Evolutionary conservation across 2,888 invertebrate species (phyloP), one percentile per base, ranked within the genome.

Genomic region (Plebejus anna): DNA sequence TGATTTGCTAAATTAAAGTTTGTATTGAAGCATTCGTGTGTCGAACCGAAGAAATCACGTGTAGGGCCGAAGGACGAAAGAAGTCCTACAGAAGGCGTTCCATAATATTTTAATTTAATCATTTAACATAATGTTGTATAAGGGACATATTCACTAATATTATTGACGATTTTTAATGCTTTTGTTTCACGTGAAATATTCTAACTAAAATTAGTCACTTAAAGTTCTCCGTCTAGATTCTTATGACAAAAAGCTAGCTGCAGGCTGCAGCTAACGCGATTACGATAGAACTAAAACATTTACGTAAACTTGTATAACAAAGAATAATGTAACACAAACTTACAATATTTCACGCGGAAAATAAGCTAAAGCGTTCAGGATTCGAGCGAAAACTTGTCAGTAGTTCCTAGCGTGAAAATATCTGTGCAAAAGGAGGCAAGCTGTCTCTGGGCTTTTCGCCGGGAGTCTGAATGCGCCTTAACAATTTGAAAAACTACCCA

Each of bases 1-100:
- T 76, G 13, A 71, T 71, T 78, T 76, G 36, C 73, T 55, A n/a
- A 47, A 16, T 2, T 16, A 9, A 28, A 73, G 38, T 73, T 55
- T 73, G 47, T 28, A 72, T 51, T 16, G 22, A 28, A 47, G 72
- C 28, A 51, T 72, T 36, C 66, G 32, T 32, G 32, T 5, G 32
- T 66, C 32, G 13, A 66, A 36, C 61, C 28, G 61, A 66, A 11
- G 28, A 13, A 11, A 66, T 66, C 66, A 36, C 16, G 13, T 13
- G 6, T 36, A 13, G 32, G 13, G 32, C 32, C 6, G 32, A 66
- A 36, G 66, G 66, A 66, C 13, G 13, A 13, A 66, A 66, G 16
- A 36, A 66, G 36, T 66, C 61, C 28, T 61, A 28, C 22, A 9
- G 32, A 13, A 32, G 32, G 32, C 32, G 66, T 66, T 32, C 32